These are phyloP conservation scores for Seriola aureovittata DNA, from an alignment of 2,113 vertebrate species.

Conservation along the genomic window DNA sequence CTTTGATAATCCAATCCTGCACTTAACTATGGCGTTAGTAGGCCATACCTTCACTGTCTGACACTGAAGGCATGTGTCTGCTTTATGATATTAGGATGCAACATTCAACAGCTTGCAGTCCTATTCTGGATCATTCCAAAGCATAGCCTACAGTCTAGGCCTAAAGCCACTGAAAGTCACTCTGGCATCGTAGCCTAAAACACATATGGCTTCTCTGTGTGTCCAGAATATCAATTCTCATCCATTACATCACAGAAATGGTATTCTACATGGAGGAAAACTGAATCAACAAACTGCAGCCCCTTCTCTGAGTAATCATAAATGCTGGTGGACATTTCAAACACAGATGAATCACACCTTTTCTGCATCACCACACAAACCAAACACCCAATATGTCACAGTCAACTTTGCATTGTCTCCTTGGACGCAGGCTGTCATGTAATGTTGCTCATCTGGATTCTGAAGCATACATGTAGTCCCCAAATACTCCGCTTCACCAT, in stretches of 20 bases:
- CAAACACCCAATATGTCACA: conserved; percentile 63
- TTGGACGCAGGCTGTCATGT: conserved; percentile 62
- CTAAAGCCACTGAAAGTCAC: conserved; percentile 49
- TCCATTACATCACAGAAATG: conserved; percentile 72
- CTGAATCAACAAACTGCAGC: conserved; percentile 53
- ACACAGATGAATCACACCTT: conserved; percentile 55
- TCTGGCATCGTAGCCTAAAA: conserved; percentile 47
- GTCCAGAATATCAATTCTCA: conserved; percentile 65
- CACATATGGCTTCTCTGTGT: conserved; percentile 60
- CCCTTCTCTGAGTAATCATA: conserved; percentile 21
- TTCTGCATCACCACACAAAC: conserved; percentile 61
- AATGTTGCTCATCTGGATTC: conserved; percentile 56
- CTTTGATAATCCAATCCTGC: conserved; percentile 21
- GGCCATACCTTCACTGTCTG: conserved; percentile 48
- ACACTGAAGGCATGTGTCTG: conserved; percentile 64
- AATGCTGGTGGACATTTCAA: conserved; percentile 37
- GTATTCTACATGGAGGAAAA: conserved; percentile 48
- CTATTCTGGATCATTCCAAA: conserved; percentile 54
- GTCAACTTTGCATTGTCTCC: conserved; percentile 78
- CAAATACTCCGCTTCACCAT: conserved; percentile 37
- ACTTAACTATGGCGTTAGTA: conserved; percentile 10
- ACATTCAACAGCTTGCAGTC: conserved; percentile 71
- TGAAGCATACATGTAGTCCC: conserved; percentile 36
- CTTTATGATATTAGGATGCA: conserved; percentile 55
- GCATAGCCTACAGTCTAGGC: conserved; percentile 40